A percentile compares a stretch with the other conserved stretches of the same genome.
These are phyloP conservation scores for Sternarchorhynchus goeldii DNA, from an alignment of 2,797 vertebrate species.

Conservation along the genomic window DNA sequence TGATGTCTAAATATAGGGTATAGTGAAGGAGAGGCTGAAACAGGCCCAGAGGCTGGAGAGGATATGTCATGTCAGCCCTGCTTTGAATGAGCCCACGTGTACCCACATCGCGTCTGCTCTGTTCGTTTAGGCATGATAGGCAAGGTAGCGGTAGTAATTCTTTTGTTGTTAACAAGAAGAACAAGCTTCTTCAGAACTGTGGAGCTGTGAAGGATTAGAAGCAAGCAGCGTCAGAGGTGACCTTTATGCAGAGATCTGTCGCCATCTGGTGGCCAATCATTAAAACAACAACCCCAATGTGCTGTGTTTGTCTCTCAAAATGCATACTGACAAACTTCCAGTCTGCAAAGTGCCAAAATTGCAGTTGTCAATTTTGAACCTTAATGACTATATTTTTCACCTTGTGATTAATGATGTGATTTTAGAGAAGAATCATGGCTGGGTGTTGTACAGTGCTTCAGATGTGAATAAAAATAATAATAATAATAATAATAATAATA, in stretches of 20 bases:
- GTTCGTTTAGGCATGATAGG: neutral
- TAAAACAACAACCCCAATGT: neutral
- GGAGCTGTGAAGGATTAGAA: constrained; percentile 70
- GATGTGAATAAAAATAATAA: too few relatives aligned
- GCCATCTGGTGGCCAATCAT: constrained; percentile 47
- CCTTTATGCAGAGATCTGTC: constrained; percentile 73
- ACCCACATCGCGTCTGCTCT: neutral
- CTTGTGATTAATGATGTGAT: too few relatives aligned
- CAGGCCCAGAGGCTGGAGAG: neutral
- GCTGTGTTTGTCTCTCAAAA: neutral
- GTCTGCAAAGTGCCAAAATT: too few relatives aligned
- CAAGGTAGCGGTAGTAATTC: neutral
- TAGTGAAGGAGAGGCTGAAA: constrained; percentile 46
- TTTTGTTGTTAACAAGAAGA: neutral
- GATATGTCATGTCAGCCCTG: neutral
- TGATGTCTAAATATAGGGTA: constrained; percentile 56
- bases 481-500: too few relatives aligned
- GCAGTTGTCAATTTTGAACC: too few relatives aligned
- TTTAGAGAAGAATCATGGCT: too few relatives aligned
- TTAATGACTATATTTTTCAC: too few relatives aligned
- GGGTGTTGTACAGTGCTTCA: too few relatives aligned
- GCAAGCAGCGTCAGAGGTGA: constrained; percentile 68
- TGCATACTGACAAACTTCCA: neutral
- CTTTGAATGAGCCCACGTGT: neutral
- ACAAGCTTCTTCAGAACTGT: constrained; percentile 52